Conservation (phyloP, 2,888 invertebrate species). For the Mesochorus sp. region DNA sequence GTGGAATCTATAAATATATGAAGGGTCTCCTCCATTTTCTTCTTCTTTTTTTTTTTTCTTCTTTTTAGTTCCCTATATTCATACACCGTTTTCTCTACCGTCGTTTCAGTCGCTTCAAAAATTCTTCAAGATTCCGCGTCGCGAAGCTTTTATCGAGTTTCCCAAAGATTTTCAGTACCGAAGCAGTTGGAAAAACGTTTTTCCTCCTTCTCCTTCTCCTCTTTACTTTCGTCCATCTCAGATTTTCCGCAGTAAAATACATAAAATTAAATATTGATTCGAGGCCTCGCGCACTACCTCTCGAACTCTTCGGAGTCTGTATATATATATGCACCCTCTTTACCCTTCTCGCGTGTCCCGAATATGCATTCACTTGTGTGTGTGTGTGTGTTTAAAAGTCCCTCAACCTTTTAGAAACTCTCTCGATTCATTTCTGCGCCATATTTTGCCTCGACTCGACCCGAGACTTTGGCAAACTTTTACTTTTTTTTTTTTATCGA, state of each 20-base stretch:
- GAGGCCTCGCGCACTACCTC: conserved; percentile 18
- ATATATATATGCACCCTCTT: not conserved
- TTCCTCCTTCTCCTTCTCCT: not conserved
- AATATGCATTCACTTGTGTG: not conserved
- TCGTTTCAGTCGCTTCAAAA: conserved; percentile 34
- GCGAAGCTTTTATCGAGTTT: conserved; percentile 68
- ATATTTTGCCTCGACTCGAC: conserved; percentile 64
- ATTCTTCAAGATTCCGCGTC: conserved; percentile 47
- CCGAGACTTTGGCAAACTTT: conserved; percentile 36
- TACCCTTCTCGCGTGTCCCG: not conserved
- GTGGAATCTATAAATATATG: too few species aligned
- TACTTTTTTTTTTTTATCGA: too few species aligned
- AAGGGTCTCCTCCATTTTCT: not conserved
- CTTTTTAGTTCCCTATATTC: not conserved
- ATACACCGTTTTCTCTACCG: not conserved
- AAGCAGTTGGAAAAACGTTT: conserved; percentile 43
- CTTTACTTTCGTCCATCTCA: not conserved
- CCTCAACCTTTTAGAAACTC: conserved; percentile 1
- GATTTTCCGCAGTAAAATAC: conserved; percentile 56
- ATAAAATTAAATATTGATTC: conserved; percentile 74
- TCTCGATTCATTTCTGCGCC: conserved; percentile 21
- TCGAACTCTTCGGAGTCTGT: not conserved
- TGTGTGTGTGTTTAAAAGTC: not conserved
- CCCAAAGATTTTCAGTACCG: conserved; percentile 64
- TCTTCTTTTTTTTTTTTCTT: not conserved